Conservation (phyloP, 2,113 vertebrate species). For the Eretmochelys imbricata region DNA sequence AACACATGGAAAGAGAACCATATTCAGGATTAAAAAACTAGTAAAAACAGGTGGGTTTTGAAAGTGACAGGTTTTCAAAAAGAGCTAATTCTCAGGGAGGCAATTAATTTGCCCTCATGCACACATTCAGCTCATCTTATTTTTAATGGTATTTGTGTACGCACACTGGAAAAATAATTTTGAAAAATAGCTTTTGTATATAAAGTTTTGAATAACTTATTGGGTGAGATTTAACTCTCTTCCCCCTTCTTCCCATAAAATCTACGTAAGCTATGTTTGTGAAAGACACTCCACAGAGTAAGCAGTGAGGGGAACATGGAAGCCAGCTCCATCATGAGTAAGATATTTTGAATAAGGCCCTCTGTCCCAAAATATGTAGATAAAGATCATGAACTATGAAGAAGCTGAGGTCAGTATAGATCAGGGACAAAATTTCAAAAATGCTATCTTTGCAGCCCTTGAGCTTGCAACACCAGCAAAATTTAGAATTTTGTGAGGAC, state of each 20-base stretch:
- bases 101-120: not conserved
- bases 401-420: not conserved
- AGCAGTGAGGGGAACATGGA: too few relatives aligned
- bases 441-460: not conserved
- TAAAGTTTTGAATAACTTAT: not conserved
- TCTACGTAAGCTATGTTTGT: not conserved
- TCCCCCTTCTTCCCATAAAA: not conserved
- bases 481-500: not conserved
- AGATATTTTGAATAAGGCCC: not conserved
- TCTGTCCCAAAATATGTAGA: not conserved
- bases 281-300: not conserved
- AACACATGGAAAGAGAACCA: not conserved
- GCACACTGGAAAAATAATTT: not conserved
- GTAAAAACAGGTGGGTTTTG: not conserved
- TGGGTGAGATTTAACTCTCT: not conserved
- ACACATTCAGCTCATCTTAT: not conserved
- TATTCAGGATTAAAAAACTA: not conserved
- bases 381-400: not conserved
- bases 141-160: not conserved
- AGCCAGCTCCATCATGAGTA: not conserved
- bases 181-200: not conserved
- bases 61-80: not conserved
- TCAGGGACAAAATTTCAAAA: not conserved
- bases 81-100: not conserved
- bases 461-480: not conserved